Percentiles rank a stretch among this genome's conserved stretches.
phyloP scores from a whole-genome alignment of 2,797 vertebrate genomes.

The Myotis pilosus region DNA sequence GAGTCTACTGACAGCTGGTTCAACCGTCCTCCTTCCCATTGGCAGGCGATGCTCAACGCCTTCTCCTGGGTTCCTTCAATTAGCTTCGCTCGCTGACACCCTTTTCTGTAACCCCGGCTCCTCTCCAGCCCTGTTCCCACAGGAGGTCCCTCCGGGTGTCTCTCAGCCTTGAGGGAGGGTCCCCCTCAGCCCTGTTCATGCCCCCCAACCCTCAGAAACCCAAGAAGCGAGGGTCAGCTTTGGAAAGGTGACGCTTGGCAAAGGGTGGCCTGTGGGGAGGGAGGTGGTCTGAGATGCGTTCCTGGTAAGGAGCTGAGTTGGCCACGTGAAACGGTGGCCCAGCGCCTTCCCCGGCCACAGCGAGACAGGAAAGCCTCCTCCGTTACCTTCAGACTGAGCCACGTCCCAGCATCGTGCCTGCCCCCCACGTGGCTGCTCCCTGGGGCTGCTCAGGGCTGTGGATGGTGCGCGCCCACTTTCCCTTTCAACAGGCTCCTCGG shows the following conservation, averaged over 20 bases:
- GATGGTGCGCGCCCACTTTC: background rate
- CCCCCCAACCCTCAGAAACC: background rate
- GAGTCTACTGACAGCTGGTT: background rate
- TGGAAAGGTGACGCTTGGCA: background rate
- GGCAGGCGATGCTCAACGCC: background rate
- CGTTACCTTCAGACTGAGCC: slow-evolving; percentile 61
- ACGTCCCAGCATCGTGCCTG: accelerated
- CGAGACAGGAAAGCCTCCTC: background rate
- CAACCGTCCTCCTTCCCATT: background rate
- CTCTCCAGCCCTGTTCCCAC: background rate
- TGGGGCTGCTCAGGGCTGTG: background rate
- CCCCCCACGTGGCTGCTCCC: accelerated
- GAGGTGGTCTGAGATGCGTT: background rate
- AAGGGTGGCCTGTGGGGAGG: too few relatives aligned
- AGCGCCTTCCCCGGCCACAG: background rate
- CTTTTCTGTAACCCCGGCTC: background rate
- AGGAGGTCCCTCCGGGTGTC: background rate
- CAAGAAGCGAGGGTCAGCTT: background rate
- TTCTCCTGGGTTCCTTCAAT: background rate
- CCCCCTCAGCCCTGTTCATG: accelerated
- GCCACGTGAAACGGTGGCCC: too few relatives aligned
- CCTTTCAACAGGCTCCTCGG: slow-evolving; percentile 85
- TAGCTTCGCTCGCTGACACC: background rate
- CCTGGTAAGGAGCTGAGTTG: background rate
- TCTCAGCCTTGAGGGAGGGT: background rate